Base-by-base conservation (phyloP, 1,140 invertebrate species). In the Nephila pilipes region DNA sequence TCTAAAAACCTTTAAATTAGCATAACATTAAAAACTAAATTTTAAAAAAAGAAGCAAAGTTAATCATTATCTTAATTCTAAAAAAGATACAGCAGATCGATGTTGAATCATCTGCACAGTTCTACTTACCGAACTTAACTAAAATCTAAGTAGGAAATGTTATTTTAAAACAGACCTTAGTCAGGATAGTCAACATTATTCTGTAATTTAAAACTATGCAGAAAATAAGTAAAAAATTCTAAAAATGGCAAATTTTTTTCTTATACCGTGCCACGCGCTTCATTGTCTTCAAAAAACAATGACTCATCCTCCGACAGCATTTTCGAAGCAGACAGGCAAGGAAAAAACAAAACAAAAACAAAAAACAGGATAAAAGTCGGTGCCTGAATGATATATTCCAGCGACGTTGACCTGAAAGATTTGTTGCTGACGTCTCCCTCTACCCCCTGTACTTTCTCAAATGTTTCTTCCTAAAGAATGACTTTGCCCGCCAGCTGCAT, bases 401-500 rank as follows among this genome's bases (percentile, higher is more conserved):
- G 20, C 16, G 18, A 69, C 38, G 58, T 55, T 22, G 81, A 75
- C 80, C 58, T 92, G 80, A 63, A 36, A 92, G 60, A 58, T 57
- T 32, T 92, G 57, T 92, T 55, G 80, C 54, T 55, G 63, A n/a
- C 10, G 25, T 29, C 25, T 25, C 14, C 63, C 4, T 46, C 46
- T 46, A 46, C 54, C 58, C 32, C 81, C 25, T 92, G 55, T 65
- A 54, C n/a, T 58, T 46, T 81, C 55, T 25, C 14, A 81, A 69
- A 85, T 38, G 79, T 65, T 46, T 46, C 38, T 57, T 55, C 69
- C 57, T 29, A 65, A 90, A 80, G 75, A 90, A 90, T 90, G 88
- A 79, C 88, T 79, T 79, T 58, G 69, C 20, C 16, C 8, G 32
- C 14, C 88, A 87, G 85, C 85, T 65, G 58, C 32, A 36, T 65